Percentiles rank a stretch among this genome's conserved stretches.
Evolutionary conservation across 2,113 vertebrate genomes (phyloP).

Genomic region (Pelusios castaneus): DNA sequence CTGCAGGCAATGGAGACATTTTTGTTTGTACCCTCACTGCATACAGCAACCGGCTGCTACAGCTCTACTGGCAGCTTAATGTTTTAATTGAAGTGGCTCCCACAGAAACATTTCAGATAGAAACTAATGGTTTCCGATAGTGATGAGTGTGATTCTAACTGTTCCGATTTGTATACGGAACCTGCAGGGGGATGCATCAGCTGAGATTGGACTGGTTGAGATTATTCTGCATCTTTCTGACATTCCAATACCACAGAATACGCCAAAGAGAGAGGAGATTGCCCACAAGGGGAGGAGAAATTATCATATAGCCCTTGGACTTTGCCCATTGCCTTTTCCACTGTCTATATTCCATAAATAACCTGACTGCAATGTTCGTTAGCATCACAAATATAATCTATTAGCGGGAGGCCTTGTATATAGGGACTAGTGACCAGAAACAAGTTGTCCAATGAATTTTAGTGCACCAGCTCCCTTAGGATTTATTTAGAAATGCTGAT

Average conservation of each 20-base stretch:
- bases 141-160: neutral
- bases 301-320: neutral
- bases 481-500: neutral
- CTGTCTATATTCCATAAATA: neutral
- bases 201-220: neutral
- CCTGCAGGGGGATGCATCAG: neutral
- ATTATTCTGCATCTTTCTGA: slow-evolving; percentile 1
- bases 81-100: neutral
- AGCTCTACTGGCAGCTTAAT: neutral
- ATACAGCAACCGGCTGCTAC: neutral
- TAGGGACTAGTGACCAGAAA: neutral
- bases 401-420: neutral
- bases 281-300: neutral
- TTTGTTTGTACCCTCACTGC: neutral
- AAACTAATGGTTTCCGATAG: neutral
- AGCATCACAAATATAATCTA: neutral
- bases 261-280: neutral
- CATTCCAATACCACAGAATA: neutral
- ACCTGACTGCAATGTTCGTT: neutral
- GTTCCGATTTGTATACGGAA: neutral
- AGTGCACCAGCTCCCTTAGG: neutral
- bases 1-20: neutral
- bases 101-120: neutral
- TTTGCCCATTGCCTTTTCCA: neutral
- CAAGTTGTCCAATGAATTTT: neutral